These are phyloP conservation scores for Brachionus manjavacas DNA, from an alignment of 1,140 invertebrate species.

Conservation along the genomic window DNA sequence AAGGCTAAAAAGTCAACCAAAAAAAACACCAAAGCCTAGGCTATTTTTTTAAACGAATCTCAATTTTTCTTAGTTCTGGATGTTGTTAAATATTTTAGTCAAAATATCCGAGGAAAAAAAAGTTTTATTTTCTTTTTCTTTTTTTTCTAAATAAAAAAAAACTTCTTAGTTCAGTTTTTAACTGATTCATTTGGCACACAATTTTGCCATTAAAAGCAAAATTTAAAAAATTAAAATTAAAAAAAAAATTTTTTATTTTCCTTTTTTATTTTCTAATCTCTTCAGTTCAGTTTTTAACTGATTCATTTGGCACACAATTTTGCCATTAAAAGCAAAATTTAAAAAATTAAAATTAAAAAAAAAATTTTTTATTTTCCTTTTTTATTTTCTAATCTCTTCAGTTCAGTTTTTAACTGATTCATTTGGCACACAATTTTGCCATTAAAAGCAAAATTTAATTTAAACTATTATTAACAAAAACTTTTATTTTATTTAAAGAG, in stretches of 20 bases:
- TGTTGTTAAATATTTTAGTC: constrained; percentile 26
- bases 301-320: neutral
- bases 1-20: neutral
- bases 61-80: neutral
- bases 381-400: too few species aligned
- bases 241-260: too few species aligned
- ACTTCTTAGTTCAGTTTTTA: too few species aligned
- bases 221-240: neutral
- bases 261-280: too few species aligned
- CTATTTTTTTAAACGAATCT: neutral
- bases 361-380: neutral
- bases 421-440: constrained; percentile 9
- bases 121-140: constrained; percentile 3
- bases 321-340: neutral
- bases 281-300: too few species aligned
- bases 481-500: neutral
- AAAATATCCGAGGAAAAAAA: neutral
- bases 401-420: too few species aligned
- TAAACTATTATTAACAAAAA: neutral
- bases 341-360: neutral
- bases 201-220: constrained; percentile 25
- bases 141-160: neutral
- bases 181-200: neutral
- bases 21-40: neutral
- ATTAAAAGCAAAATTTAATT: neutral